Evolutionary conservation across 2,113 vertebrate species (phyloP), one percentile per base, ranked within the genome.

Genomic region (Perca schrenkii): DNA sequence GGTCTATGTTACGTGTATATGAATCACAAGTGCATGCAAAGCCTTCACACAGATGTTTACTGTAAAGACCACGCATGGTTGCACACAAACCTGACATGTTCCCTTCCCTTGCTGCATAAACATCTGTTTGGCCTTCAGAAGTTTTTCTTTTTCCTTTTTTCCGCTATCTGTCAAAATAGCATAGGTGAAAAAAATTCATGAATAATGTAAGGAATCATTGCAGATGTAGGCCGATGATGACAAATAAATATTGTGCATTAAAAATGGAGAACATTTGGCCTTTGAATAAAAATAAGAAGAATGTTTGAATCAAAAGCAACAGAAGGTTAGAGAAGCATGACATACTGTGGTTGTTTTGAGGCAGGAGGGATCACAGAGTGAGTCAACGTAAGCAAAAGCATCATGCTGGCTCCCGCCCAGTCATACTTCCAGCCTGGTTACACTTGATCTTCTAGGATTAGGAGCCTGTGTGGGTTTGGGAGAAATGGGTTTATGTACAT

Each of bases 391-490:
- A 60, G 65, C 13, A 34, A 71, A 73, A 77, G 79, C 77, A 50
- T 88, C 65, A 34, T 0, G 36, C 69, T 77, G 82, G 81, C 87
- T 80, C 50, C 66, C 28, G 46, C 84, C 71, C 81, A 84, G 86
- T 80, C 87, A 60, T 82, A 85, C 77, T 81, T 80, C 79, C 79
- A 84, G 72, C 67, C 60, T 43, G 64, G 79, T 73, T 91, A 65
- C 74, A 80, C 84, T 83, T 88, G 79, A 89, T 93, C 89, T 86
- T 79, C 71, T 61, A 17, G 82, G 86, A 88, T 92, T 91, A 92
- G 70, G 64, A 90, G 58, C n/a, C 67, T 80, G 84, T 83, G 88
- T 85, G 77, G 86, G 85, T 82, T 79, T 31, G 70, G 66, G 77
- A 85, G 36, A 75, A 74, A 89, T 75, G 83, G 81, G 74, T 21